Conservation (phyloP, 2,113 vertebrate genomes). For the Struthio camelus region DNA sequence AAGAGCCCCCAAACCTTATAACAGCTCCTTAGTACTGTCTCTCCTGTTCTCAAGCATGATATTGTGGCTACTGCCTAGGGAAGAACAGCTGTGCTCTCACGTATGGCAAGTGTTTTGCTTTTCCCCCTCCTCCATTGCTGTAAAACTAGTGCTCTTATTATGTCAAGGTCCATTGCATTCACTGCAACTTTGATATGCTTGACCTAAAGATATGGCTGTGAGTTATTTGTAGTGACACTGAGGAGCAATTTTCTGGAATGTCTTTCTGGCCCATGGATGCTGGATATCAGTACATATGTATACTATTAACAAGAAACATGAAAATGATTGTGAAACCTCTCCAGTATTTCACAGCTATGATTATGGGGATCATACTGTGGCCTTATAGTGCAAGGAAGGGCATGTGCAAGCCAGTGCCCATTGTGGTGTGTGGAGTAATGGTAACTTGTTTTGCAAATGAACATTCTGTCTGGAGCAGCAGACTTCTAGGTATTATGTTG, state of each 20-base stretch:
- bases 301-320: neutral
- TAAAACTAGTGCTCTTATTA: conserved; percentile 11
- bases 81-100: neutral
- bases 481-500: neutral
- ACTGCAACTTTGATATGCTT: conserved; percentile 28
- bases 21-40: neutral
- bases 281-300: neutral
- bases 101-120: neutral
- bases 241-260: conserved; percentile 10
- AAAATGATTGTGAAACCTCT: neutral
- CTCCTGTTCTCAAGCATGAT: neutral
- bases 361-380: neutral
- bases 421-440: neutral
- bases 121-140: neutral
- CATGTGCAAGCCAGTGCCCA: neutral
- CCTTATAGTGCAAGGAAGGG: neutral
- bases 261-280: neutral
- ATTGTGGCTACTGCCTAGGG: neutral
- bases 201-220: conserved; percentile 35
- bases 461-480: neutral
- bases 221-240: conserved; percentile 25
- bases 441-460: neutral
- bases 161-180: neutral
- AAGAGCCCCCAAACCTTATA: neutral
- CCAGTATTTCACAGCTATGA: neutral